Percentiles rank a stretch among this genome's conserved stretches.
Evolutionary conservation across 37 sponge, comb jelly and placozoan species (phyloP).

Genomic region (Spongilla lacustris): DNA sequence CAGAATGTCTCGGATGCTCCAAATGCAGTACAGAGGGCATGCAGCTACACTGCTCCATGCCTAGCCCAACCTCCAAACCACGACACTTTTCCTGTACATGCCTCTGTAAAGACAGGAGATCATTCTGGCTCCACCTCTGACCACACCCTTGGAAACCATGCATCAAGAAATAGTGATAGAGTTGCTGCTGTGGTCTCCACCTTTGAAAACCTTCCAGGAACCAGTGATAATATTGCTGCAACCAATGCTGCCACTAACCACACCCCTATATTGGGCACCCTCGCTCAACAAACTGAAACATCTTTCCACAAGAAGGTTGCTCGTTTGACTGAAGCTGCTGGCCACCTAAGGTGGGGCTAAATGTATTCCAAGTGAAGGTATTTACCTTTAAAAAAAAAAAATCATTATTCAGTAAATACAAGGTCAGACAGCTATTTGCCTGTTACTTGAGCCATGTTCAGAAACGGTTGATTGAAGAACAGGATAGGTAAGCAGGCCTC

Average conservation of each 20-base stretch:
- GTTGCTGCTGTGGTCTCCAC: too few relatives aligned
- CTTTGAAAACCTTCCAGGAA: neutral
- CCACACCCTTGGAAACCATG: too few relatives aligned
- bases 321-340: conserved; percentile 1
- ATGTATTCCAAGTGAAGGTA: neutral
- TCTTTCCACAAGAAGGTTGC: neutral
- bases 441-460: conserved; percentile 42
- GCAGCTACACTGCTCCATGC: too few relatives aligned
- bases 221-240: neutral
- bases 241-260: neutral
- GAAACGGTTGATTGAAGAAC: conserved; percentile 29
- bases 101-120: too few relatives aligned
- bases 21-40: too few relatives aligned
- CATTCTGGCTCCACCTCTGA: too few relatives aligned
- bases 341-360: neutral
- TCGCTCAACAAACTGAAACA: neutral
- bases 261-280: neutral
- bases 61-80: too few relatives aligned
- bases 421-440: conserved; percentile 49
- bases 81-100: too few relatives aligned
- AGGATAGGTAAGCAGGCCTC: conserved; percentile 11
- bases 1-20: too few relatives aligned
- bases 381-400: too few relatives aligned
- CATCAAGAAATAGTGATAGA: too few relatives aligned
- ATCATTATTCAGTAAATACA: conserved; percentile 9